phyloP scores from a whole-genome alignment of 2,888 invertebrate genomes.

The Micoletzkya japonica region DNA sequence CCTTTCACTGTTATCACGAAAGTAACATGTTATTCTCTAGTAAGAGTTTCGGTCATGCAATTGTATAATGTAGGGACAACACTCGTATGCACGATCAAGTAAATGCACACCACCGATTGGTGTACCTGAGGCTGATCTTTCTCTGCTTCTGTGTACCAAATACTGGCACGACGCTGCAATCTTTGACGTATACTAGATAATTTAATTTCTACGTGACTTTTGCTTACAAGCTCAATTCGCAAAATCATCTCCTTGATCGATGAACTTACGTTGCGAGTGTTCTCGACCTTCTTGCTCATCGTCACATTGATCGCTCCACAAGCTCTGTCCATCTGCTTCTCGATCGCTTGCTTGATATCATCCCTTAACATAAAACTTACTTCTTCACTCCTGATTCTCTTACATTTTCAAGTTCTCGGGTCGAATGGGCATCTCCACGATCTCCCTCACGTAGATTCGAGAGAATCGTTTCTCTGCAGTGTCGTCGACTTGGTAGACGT shows the following conservation, averaged over 20 bases:
- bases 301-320: slow-evolving; percentile 57
- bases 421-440: slow-evolving; percentile 34
- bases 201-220: not conserved
- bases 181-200: not conserved
- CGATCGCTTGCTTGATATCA: slow-evolving; percentile 27
- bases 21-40: slow-evolving; percentile 1
- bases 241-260: no score
- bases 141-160: slow-evolving; percentile 21
- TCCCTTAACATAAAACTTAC: not conserved
- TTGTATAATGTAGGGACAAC: not conserved
- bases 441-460: slow-evolving; percentile 44
- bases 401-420: not conserved
- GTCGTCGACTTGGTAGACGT: slow-evolving; percentile 38
- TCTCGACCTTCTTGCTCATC: slow-evolving; percentile 31
- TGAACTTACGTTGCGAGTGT: slow-evolving; percentile 16
- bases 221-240: not conserved
- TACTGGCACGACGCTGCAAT: slow-evolving; percentile 23
- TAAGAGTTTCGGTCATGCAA: not conserved
- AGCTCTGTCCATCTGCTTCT: slow-evolving; percentile 50
- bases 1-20: not conserved
- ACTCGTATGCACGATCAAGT: not conserved
- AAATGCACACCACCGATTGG: not conserved
- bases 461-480: slow-evolving; percentile 30
- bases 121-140: slow-evolving; percentile 22
- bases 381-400: not conserved